Conservation (phyloP, 2,113 vertebrate species). For the Osmerus mordax region DNA sequence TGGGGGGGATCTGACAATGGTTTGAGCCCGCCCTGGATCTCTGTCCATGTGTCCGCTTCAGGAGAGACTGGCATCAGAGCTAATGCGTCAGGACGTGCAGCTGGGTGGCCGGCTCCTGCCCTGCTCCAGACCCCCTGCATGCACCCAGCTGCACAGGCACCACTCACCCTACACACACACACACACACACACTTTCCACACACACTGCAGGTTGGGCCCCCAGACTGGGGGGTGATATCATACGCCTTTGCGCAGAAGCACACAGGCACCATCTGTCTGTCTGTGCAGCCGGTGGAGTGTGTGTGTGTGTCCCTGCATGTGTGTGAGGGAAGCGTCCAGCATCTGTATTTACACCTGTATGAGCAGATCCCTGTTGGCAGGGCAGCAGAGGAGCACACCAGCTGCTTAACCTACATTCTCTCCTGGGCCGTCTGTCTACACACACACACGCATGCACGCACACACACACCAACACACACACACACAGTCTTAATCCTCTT, state of each 20-base stretch:
- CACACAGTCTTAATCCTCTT: not conserved
- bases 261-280: slow-evolving; percentile 62
- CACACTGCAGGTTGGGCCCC: slow-evolving; percentile 56
- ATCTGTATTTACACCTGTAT: slow-evolving; percentile 92
- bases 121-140: slow-evolving; percentile 21
- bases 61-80: slow-evolving; percentile 41
- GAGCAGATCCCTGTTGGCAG: slow-evolving; percentile 81
- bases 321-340: slow-evolving; percentile 58
- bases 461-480: slow-evolving; percentile 3
- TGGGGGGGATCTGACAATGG: too few species aligned
- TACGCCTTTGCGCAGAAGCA: slow-evolving; percentile 54
- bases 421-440: slow-evolving; percentile 40
- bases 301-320: slow-evolving; percentile 1
- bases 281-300: slow-evolving; percentile 27
- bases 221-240: slow-evolving; percentile 56
- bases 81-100: slow-evolving; percentile 58
- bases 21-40: too few species aligned
- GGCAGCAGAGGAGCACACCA: slow-evolving; percentile 78
- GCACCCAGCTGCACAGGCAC: slow-evolving; percentile 18
- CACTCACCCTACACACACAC: slow-evolving; percentile 23
- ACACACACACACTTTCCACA: slow-evolving; percentile 12
- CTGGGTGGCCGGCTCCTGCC: slow-evolving; percentile 35
- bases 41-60: slow-evolving; percentile 28
- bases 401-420: slow-evolving; percentile 73
- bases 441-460: slow-evolving; percentile 10